A percentile compares a stretch with the other conserved stretches of the same genome.
Evolutionary conservation across 2,797 vertebrate genomes (phyloP).

Genomic region (Ciconia nigra): DNA sequence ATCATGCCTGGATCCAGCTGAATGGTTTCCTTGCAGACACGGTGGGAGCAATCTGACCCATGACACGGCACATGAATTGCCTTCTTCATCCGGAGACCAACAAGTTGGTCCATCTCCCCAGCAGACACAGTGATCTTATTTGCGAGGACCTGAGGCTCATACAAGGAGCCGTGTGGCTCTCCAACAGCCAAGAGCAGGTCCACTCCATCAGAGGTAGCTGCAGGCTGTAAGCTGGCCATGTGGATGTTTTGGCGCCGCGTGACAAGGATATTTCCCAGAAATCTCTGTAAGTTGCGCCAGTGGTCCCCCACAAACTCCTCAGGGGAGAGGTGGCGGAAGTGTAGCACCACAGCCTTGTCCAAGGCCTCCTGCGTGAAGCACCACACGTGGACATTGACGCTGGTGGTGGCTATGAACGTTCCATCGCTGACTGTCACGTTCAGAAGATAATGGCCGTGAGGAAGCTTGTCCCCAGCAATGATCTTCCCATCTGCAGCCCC

Average conservation of each 20-base stretch:
- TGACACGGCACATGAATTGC: conserved; percentile 82
- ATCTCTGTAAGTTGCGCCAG: conserved; percentile 90
- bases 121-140: conserved; percentile 75
- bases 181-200: conserved; percentile 86
- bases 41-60: conserved; percentile 78
- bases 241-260: conserved; percentile 83
- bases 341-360: conserved; percentile 84
- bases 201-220: conserved; percentile 69
- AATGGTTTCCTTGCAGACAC: conserved; percentile 85
- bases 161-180: conserved; percentile 62
- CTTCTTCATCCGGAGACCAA: conserved; percentile 82
- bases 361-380: conserved; percentile 76
- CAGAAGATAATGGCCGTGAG: conserved; percentile 83
- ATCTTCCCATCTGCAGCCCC: conserved; percentile 85
- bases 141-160: conserved; percentile 68
- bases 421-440: conserved; percentile 92
- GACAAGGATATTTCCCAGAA: conserved; percentile 78
- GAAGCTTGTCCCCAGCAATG: conserved; percentile 80
- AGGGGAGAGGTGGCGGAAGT: conserved; percentile 80
- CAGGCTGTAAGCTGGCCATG: conserved; percentile 91
- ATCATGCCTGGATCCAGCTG: conserved; percentile 78
- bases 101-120: conserved; percentile 79
- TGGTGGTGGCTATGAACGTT: conserved; percentile 79
- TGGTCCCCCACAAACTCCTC: conserved; percentile 93
- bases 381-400: conserved; percentile 85